A percentile compares a stretch with the other conserved stretches of the same genome.
phyloP scores from a whole-genome alignment of 2,113 vertebrate genomes.

The Danionella cerebrum region DNA sequence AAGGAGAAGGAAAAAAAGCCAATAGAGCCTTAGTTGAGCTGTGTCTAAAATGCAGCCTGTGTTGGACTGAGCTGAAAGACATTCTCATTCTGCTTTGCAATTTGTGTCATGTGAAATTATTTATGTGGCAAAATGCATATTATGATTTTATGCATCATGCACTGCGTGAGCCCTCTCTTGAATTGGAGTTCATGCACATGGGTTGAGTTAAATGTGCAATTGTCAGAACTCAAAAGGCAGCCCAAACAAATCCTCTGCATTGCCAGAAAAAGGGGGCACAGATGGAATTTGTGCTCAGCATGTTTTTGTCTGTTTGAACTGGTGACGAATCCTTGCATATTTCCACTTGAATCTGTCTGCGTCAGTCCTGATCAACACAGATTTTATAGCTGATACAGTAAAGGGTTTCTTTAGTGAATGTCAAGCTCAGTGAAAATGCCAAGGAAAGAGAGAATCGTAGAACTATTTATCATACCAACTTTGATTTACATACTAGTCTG shows the following conservation, averaged over 20 bases:
- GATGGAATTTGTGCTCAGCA: conserved; percentile 23
- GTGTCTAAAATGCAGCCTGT: conserved; percentile 27
- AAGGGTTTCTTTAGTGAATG: not conserved
- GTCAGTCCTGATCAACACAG: conserved; percentile 9
- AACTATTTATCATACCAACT: too few species aligned
- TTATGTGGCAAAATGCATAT: not conserved
- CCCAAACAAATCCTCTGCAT: conserved; percentile 24
- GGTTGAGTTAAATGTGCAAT: conserved; percentile 10
- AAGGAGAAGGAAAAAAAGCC: conserved; percentile 31
- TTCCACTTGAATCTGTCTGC: conserved; percentile 6
- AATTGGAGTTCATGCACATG: conserved; percentile 3
- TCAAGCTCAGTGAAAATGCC: not conserved
- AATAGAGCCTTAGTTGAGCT: conserved; percentile 19
- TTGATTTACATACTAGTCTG: too few species aligned
- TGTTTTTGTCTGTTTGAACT: not conserved
- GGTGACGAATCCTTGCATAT: not conserved
- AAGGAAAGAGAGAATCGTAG: too few species aligned
- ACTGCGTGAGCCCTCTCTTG: not conserved
- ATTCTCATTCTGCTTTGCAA: not conserved
- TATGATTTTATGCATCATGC: not conserved
- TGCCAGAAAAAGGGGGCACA: conserved; percentile 17
- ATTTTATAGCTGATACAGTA: not conserved
- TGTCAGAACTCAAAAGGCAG: conserved; percentile 31
- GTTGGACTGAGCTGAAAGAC: conserved; percentile 21
- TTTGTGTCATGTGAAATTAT: not conserved